These are phyloP conservation scores for Sphaeridia pumilis DNA, from an alignment of 2,888 invertebrate species.

Conservation along the genomic window DNA sequence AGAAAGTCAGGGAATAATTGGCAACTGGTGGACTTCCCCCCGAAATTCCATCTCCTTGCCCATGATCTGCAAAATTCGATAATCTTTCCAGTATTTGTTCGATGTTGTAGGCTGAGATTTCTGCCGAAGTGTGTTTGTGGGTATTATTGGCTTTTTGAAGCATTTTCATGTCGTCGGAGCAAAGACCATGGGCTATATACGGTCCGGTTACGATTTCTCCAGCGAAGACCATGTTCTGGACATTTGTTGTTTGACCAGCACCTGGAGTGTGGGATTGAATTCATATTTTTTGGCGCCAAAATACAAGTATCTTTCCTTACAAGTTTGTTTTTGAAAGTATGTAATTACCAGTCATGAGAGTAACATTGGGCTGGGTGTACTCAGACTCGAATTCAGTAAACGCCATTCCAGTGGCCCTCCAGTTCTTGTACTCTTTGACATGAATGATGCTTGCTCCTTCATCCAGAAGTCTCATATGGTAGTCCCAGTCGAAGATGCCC, in stretches of 20 bases:
- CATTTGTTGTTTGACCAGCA: not conserved
- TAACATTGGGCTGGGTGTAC: constrained; percentile 68
- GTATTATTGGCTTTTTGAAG: constrained; percentile 54
- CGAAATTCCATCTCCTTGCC: too few relatives aligned
- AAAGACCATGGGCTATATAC: constrained; percentile 61
- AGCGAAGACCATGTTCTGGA: constrained; percentile 6
- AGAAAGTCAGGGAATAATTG: too few relatives aligned
- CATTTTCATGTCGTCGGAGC: constrained; percentile 58
- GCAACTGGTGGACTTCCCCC: too few relatives aligned
- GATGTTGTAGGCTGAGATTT: constrained; percentile 29
- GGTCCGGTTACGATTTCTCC: constrained; percentile 77
- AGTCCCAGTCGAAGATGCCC: constrained; percentile 85
- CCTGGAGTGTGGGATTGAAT: too few relatives aligned
- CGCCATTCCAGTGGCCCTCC: constrained; percentile 70
- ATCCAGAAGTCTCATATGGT: constrained; percentile 63
- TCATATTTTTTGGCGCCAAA: too few relatives aligned
- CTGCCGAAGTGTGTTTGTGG: constrained; percentile 31
- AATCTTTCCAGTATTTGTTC: too few relatives aligned
- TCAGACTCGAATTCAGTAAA: constrained; percentile 78
- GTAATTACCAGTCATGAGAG: constrained; percentile 50
- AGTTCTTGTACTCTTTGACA: constrained; percentile 64
- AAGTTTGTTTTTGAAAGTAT: too few relatives aligned
- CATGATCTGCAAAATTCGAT: too few relatives aligned
- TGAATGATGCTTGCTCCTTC: constrained; percentile 48
- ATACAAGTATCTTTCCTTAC: too few relatives aligned